Evolutionary conservation across 2,888 invertebrate genomes (phyloP).

Genomic region (Zele albiditarsus): DNA sequence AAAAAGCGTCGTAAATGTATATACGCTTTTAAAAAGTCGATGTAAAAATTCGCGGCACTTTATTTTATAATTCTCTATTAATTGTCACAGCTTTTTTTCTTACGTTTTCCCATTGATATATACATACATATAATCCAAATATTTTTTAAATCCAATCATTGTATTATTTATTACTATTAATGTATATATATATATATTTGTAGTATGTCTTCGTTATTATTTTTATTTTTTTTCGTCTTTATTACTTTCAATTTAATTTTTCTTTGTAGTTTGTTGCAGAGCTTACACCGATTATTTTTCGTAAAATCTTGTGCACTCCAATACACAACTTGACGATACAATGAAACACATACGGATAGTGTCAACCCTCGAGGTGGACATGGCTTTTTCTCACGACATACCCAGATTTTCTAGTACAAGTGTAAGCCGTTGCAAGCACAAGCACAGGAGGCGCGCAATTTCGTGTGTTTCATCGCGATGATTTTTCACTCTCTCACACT

Average conservation of each 20-base stretch:
- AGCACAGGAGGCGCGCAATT: background rate
- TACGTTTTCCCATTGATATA: background rate
- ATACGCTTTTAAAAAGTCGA: background rate
- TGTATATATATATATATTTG: background rate
- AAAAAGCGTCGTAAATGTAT: too few relatives aligned
- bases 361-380: constrained; percentile 1
- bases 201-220: background rate
- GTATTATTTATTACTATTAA: background rate
- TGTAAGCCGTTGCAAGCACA: constrained; percentile 23
- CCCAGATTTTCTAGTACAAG: constrained; percentile 26
- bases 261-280: background rate
- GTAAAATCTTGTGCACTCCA: background rate
- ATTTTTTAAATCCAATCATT: background rate
- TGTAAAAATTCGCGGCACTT: background rate
- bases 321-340: background rate
- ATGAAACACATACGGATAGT: background rate
- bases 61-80: background rate
- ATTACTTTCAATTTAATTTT: background rate
- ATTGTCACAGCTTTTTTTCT: background rate
- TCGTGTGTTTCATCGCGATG: background rate
- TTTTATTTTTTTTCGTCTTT: background rate
- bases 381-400: constrained; percentile 1
- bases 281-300: background rate
- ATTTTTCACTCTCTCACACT: background rate
- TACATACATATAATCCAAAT: background rate